These are phyloP conservation scores for Tachina fera DNA, from an alignment of 2,888 invertebrate genomes.

Conservation along the genomic window DNA sequence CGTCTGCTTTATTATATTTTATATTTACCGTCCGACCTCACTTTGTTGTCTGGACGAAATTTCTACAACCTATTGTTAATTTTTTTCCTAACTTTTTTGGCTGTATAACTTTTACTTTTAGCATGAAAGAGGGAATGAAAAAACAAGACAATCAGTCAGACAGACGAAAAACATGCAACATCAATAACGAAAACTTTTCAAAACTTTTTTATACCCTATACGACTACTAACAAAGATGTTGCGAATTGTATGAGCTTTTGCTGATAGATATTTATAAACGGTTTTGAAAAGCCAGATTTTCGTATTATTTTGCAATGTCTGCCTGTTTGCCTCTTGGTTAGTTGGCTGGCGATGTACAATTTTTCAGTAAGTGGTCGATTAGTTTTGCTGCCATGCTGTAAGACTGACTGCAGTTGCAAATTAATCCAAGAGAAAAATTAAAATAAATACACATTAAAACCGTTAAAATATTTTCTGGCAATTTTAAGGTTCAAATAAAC, in stretches of 20 bases:
- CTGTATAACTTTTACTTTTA: constrained; percentile 64
- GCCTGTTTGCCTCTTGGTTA: too few relatives aligned
- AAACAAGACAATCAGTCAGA: constrained; percentile 3
- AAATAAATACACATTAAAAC: too few relatives aligned
- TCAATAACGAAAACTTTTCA: constrained; percentile 56
- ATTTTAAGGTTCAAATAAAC: too few relatives aligned
- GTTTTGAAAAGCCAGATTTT: too few relatives aligned
- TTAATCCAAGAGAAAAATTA: too few relatives aligned
- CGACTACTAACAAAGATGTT: not conserved
- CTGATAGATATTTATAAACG: not conserved
- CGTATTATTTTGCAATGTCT: too few relatives aligned
- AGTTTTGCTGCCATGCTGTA: too few relatives aligned
- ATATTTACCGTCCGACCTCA: constrained; percentile 31
- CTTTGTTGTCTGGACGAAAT: constrained; percentile 63
- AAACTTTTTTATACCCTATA: constrained; percentile 31
- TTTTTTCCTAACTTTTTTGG: constrained; percentile 34
- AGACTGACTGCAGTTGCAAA: too few relatives aligned
- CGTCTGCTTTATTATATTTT: constrained; percentile 61
- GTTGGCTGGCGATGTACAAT: too few relatives aligned
- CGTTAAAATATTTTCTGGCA: too few relatives aligned
- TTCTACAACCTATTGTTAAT: constrained; percentile 63
- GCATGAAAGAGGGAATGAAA: constrained; percentile 42
- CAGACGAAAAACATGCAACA: constrained; percentile 59
- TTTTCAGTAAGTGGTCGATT: too few relatives aligned
- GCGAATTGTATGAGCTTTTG: not conserved